Evolutionary conservation across 2,797 vertebrate genomes (phyloP), one percentile per base, ranked within the genome.

Genomic region (Labroides dimidiatus): DNA sequence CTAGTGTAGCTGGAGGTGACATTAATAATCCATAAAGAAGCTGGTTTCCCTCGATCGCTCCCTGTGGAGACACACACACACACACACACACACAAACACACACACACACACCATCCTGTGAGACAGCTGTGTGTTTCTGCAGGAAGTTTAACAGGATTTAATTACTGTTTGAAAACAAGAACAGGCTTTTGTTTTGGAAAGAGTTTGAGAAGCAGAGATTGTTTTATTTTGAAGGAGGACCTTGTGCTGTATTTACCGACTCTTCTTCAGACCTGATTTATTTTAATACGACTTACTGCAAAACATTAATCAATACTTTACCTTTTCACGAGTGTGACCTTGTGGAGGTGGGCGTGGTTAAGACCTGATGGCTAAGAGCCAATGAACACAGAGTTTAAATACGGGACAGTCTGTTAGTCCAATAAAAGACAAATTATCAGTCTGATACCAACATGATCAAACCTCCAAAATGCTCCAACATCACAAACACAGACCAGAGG

Each of bases 11-110:
- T 82, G 61, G 78, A 87, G 87, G 87, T 78, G 84, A 84, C 77
- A 87, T 89, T 89, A 90, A 89, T 87, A 89, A 89, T 86, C 81
- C 80, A 90, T 88, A 84, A 84, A 81, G 86, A 69, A 81, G 80
- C 76, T 86, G 84, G 76, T 87, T 82, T 78, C 81, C 75, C 61
- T 66, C 58, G 69, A 87, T 75, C 23, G 68, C 60, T 87, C 87
- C 82, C 87, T 53, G 72, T 63, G 69, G 81, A 83, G 30, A 15
- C 42, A 16, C 43, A 27, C 55, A 42, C 48, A 57, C 54, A 51
- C 44, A 61, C 50, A 44, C 33, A 13, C 49, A 42, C 65, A 41
- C 64, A 24, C 44, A n/a, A 48, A 30, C 42, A 36, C 51, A 59
- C 66, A 19, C 60, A 63, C 51, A 49, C 47, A 47, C 57, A 61